Conservation (phyloP, 2,797 vertebrate genomes). For the Epinephelus malabaricus region DNA sequence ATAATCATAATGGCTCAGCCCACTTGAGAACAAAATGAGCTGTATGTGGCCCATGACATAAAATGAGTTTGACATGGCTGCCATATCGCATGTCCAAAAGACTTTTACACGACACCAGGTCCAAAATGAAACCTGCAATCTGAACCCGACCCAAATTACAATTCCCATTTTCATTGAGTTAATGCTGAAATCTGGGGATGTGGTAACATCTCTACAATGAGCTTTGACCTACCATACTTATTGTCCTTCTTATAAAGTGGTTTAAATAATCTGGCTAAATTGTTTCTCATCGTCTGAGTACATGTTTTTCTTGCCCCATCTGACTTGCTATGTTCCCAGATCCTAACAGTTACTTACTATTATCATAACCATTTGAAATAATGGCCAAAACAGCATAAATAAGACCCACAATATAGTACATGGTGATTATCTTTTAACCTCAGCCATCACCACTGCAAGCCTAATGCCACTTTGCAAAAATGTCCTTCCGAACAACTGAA, state of each 20-base stretch:
- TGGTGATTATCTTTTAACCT: slow-evolving; percentile 1
- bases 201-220: neutral
- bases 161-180: neutral
- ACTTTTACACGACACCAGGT: too few species aligned
- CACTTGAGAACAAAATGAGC: too few species aligned
- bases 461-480: slow-evolving; percentile 15
- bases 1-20: too few species aligned
- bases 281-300: neutral
- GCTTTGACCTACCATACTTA: neutral
- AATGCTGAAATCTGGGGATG: neutral
- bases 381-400: neutral
- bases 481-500: neutral
- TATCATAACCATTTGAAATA: neutral
- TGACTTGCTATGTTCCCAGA: neutral
- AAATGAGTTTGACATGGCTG: too few species aligned
- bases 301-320: neutral
- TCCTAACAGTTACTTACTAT: neutral
- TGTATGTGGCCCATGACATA: too few species aligned
- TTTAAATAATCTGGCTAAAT: neutral
- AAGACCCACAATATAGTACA: neutral
- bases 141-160: too few species aligned
- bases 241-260: neutral
- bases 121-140: too few species aligned
- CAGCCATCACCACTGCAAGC: neutral
- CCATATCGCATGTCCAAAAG: too few species aligned